Evolutionary conservation across 2,797 vertebrate genomes (phyloP).

Genomic region (Peromyscus attwateri): DNA sequence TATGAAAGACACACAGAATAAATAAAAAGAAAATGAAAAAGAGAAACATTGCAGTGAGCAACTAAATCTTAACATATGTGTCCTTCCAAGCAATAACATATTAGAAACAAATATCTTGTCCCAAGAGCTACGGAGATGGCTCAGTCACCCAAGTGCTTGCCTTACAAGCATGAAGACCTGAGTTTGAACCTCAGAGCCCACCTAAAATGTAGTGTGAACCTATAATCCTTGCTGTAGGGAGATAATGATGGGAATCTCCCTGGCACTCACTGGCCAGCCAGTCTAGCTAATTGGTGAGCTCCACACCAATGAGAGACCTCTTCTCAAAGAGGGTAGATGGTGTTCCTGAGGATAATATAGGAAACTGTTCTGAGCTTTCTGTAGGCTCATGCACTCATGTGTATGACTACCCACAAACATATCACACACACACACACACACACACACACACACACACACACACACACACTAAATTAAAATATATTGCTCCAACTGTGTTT

Average conservation of each 20-base stretch:
- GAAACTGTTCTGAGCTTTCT: not conserved
- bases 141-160: too few species aligned
- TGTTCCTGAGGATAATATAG: not conserved
- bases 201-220: not conserved
- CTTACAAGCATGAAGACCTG: not conserved
- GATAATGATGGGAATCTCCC: not conserved
- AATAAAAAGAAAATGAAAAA: too few species aligned
- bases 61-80: not conserved
- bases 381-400: not conserved
- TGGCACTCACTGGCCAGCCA: not conserved
- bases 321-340: not conserved
- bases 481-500: too few species aligned
- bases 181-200: not conserved
- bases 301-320: not conserved
- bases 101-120: not conserved
- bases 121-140: too few species aligned
- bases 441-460: not conserved
- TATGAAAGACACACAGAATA: not conserved
- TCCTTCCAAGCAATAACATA: not conserved
- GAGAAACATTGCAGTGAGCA: conserved; percentile 2
- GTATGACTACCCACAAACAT: not conserved
- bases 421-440: not conserved
- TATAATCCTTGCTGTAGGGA: not conserved
- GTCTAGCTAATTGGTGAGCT: not conserved
- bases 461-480: not conserved